Conservation (phyloP, 2,888 invertebrate species). For the Phrixothrix hirtus region DNA sequence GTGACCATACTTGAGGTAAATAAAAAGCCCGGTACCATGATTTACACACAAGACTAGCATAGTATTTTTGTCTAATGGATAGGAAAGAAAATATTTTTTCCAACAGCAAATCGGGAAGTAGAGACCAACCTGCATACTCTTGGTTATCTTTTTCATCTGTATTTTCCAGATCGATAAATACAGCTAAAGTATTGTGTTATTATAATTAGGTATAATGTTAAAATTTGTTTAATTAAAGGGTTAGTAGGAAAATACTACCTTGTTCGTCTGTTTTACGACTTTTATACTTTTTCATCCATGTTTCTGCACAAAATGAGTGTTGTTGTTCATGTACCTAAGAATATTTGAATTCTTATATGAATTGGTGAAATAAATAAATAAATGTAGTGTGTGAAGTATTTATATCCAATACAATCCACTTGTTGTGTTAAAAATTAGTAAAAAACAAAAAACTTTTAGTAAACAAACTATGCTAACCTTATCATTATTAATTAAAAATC, state of each 20-base stretch:
- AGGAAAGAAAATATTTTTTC: slow-evolving; percentile 74
- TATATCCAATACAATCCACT: too few relatives aligned
- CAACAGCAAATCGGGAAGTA: slow-evolving; percentile 71
- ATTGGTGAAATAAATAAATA: too few relatives aligned
- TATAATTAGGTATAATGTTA: background rate
- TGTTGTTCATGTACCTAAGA: slow-evolving; percentile 44
- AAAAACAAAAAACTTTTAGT: too few relatives aligned
- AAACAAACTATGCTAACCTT: too few relatives aligned
- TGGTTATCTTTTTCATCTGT: slow-evolving; percentile 50
- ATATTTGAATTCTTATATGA: slow-evolving; percentile 1
- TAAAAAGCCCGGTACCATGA: slow-evolving; percentile 73
- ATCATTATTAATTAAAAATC: too few relatives aligned
- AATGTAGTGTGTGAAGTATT: too few relatives aligned
- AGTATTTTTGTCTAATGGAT: slow-evolving; percentile 69
- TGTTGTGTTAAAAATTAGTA: too few relatives aligned
- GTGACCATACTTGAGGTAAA: slow-evolving; percentile 74
- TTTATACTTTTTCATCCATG: slow-evolving; percentile 50
- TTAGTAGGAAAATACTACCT: slow-evolving; percentile 37
- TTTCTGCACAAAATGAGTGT: slow-evolving; percentile 48
- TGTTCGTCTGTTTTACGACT: slow-evolving; percentile 42
- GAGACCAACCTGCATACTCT: slow-evolving; percentile 65
- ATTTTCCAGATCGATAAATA: slow-evolving; percentile 51
- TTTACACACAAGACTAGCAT: slow-evolving; percentile 70
- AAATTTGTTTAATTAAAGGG: too few relatives aligned
- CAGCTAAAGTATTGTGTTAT: slow-evolving; percentile 35